phyloP scores from a whole-genome alignment of 2,113 vertebrate species.

The Anhinga rufa region DNA sequence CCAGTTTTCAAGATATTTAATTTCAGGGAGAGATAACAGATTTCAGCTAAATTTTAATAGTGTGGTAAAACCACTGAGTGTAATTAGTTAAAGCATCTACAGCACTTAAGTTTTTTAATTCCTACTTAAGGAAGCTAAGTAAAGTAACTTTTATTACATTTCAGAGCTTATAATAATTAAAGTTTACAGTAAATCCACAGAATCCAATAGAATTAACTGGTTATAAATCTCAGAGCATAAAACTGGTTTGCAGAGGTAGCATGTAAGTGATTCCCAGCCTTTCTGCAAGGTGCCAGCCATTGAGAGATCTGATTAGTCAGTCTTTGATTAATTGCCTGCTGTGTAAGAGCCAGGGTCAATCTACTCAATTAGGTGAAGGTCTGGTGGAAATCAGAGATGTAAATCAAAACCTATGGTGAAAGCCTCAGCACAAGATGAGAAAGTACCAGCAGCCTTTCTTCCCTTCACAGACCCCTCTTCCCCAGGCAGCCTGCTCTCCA shows the following conservation, averaged over 20 bases:
- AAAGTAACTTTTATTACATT: neutral
- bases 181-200: constrained; percentile 20
- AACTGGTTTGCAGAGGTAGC: neutral
- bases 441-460: neutral
- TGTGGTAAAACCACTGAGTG: neutral
- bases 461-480: neutral
- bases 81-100: neutral
- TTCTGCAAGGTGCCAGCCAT: constrained; percentile 26
- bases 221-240: neutral
- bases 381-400: constrained; percentile 26
- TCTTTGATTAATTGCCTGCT: constrained; percentile 45
- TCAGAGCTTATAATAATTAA: neutral
- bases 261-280: neutral
- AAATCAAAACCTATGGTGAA: constrained; percentile 32
- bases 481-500: neutral
- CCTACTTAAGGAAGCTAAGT: neutral
- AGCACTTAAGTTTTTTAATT: neutral
- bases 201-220: constrained; percentile 9
- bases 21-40: neutral
- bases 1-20: neutral
- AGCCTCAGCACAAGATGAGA: neutral
- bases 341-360: constrained; percentile 49
- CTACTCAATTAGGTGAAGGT: constrained; percentile 45
- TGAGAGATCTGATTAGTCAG: constrained; percentile 11
- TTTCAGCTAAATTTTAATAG: neutral